Conservation (phyloP, 2,113 vertebrate genomes). For the Ptilonorhynchus violaceus region DNA sequence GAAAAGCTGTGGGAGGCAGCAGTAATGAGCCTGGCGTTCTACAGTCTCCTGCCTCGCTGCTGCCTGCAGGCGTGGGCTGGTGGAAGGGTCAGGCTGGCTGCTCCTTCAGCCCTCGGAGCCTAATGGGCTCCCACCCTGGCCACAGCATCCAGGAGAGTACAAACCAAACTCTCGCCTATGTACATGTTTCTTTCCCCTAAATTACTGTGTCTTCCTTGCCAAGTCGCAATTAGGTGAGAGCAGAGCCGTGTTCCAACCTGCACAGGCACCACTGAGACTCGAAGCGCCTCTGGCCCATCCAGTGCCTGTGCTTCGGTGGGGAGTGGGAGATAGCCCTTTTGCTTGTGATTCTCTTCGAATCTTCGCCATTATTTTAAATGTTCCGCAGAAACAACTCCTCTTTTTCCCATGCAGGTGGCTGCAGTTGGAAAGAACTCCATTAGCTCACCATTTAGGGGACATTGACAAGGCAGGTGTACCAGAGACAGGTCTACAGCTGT, state of each 20-base stretch:
- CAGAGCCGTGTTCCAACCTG: not conserved
- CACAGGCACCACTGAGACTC: not conserved
- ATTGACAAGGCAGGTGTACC: not conserved
- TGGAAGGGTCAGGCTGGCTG: not conserved
- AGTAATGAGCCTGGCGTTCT: not conserved
- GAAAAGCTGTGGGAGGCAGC: not conserved
- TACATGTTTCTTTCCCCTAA: not conserved
- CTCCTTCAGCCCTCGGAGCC: not conserved
- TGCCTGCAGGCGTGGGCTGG: not conserved
- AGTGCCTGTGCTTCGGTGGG: not conserved
- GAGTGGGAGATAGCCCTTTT: rapidly evolving
- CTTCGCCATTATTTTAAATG: not conserved
- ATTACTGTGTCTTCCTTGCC: rapidly evolving
- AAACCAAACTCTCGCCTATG: rapidly evolving
- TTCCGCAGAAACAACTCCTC: rapidly evolving
- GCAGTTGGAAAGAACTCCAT: not conserved
- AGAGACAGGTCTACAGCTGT: not conserved
- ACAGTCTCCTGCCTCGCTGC: not conserved
- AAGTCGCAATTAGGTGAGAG: not conserved
- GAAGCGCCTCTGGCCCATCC: not conserved
- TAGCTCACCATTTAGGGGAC: not conserved
- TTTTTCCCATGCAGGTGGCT: not conserved
- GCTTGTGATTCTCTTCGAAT: not conserved
- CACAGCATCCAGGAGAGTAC: not conserved
- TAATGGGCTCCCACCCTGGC: rapidly evolving